A percentile compares a stretch with the other conserved stretches of the same genome.
Conservation (phyloP, 2,113 vertebrate genomes). For the Carassius gibelio region DNA sequence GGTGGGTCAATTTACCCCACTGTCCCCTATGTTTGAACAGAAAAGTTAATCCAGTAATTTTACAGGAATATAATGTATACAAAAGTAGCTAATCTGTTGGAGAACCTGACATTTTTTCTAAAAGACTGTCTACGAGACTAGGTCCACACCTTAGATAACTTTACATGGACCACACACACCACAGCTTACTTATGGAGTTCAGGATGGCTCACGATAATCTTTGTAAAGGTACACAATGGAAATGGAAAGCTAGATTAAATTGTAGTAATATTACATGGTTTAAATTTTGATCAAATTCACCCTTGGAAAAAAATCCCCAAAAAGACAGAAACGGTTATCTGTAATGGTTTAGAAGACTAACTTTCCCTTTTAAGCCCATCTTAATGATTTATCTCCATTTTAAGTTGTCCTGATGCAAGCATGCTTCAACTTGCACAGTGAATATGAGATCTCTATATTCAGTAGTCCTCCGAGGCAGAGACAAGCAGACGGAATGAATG, state of each 20-base stretch:
- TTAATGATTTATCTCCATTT: neutral
- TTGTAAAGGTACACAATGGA: neutral
- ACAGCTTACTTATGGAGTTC: neutral
- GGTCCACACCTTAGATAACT: neutral
- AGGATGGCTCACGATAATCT: neutral
- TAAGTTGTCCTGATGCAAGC: neutral
- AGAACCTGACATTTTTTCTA: neutral
- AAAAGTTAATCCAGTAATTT: neutral
- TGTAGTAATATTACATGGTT: neutral
- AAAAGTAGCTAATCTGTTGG: neutral
- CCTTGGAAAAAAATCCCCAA: no score
- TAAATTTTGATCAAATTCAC: no score
- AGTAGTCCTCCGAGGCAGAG: neutral
- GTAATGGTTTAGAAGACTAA: neutral
- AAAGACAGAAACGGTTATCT: neutral
- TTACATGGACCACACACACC: constrained; percentile 31
- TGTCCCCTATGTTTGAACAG: neutral
- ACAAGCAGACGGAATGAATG: neutral
- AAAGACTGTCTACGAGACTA: neutral
- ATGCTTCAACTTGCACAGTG: constrained; percentile 27
- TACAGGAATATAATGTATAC: neutral
- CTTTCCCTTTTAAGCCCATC: neutral
- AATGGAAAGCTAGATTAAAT: neutral
- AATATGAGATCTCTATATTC: constrained; percentile 15
- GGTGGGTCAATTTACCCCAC: no score